phyloP scores from a whole-genome alignment of 2,113 vertebrate species.

The Phalacrocorax aristotelis region DNA sequence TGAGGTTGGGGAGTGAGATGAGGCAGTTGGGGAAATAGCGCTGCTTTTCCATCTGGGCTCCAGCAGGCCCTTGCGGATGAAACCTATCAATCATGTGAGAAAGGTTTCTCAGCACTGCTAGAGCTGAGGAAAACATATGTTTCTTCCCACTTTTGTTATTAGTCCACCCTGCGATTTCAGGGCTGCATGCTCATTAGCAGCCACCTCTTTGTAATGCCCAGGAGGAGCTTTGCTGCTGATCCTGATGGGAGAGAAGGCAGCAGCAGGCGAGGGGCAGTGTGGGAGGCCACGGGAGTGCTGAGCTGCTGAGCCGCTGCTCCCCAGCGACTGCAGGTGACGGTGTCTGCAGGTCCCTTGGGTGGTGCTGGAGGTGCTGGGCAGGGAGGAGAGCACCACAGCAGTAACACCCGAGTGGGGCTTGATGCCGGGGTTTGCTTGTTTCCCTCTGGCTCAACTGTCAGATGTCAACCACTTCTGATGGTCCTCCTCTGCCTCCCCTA shows the following conservation, averaged over 20 bases:
- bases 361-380: not conserved
- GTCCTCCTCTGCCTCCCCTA: not conserved
- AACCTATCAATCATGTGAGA: not conserved
- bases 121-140: not conserved
- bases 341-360: not conserved
- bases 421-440: not conserved
- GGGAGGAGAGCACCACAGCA: not conserved
- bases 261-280: not conserved
- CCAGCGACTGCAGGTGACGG: accelerated
- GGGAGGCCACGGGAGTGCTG: not conserved
- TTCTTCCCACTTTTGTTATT: not conserved
- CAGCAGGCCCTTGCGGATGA: not conserved
- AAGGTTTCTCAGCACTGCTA: not conserved
- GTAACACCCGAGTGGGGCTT: not conserved
- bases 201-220: not conserved
- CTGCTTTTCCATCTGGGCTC: not conserved
- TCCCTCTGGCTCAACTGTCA: not conserved
- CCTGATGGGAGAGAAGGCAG: not conserved
- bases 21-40: not conserved
- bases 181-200: not conserved
- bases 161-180: not conserved
- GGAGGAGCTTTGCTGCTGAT: not conserved
- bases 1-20: not conserved
- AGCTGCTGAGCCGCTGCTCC: not conserved
- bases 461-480: not conserved